These are phyloP conservation scores for Eilema caniola DNA, from an alignment of 2,888 invertebrate genomes.

Conservation along the genomic window DNA sequence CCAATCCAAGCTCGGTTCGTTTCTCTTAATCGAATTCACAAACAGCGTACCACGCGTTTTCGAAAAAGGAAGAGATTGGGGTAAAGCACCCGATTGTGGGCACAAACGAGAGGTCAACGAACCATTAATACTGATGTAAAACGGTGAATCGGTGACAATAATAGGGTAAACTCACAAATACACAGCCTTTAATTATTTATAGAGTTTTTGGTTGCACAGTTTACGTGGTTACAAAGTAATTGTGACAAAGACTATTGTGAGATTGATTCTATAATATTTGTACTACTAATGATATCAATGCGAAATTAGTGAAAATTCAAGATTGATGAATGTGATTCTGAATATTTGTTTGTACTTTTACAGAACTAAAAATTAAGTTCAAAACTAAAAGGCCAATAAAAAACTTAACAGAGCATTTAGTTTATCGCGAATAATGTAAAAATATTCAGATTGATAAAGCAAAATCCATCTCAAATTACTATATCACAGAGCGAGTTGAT, in stretches of 20 bases:
- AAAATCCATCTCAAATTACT: constrained; percentile 1
- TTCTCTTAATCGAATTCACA: constrained; percentile 51
- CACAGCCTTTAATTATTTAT: constrained; percentile 28
- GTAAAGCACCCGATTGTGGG: constrained; percentile 55
- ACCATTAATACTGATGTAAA: constrained; percentile 63
- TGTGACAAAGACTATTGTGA: neutral
- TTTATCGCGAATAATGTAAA: neutral
- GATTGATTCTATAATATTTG: neutral
- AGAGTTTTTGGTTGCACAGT: neutral
- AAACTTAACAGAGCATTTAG: neutral
- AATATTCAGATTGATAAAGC: neutral
- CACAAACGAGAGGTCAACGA: constrained; percentile 60
- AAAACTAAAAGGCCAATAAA: too few relatives aligned
- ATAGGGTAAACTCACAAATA: constrained; percentile 48
- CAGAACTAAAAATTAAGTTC: too few relatives aligned
- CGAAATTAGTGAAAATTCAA: neutral
- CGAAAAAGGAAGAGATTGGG: constrained; percentile 63
- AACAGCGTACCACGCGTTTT: constrained; percentile 66
- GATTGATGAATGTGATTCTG: too few relatives aligned
- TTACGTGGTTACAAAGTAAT: neutral
- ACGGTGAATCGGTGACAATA: constrained; percentile 50
- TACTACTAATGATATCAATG: neutral
- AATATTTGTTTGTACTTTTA: too few relatives aligned
- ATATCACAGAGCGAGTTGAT: neutral
- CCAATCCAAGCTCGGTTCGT: constrained; percentile 49